These are phyloP conservation scores for Dendrocopos noguchii DNA, from an alignment of 2,113 vertebrate species.

Conservation along the genomic window DNA sequence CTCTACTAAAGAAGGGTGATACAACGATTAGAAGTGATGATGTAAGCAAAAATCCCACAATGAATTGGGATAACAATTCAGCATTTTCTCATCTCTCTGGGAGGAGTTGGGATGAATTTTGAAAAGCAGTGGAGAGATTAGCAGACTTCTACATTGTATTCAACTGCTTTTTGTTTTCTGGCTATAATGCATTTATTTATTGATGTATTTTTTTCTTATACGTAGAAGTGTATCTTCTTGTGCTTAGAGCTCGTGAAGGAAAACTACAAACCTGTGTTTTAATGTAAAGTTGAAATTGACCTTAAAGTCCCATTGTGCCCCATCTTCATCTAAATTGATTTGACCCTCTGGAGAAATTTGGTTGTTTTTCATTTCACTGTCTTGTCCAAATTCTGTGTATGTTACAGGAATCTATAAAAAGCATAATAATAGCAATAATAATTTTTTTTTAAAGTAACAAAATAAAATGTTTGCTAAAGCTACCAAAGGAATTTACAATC, in stretches of 20 bases:
- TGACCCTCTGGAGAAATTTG: neutral
- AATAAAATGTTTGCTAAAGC: neutral
- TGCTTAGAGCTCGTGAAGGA: neutral
- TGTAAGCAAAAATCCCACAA: neutral
- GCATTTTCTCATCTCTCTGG: constrained; percentile 26
- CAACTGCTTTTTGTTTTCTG: neutral
- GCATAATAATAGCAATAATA: neutral
- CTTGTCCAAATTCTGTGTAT: neutral
- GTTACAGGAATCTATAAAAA: neutral
- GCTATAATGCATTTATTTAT: neutral
- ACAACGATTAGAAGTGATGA: constrained; percentile 28
- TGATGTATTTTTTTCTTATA: neutral
- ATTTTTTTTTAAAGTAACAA: accelerated
- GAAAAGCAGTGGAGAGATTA: neutral
- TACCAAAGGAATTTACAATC: neutral
- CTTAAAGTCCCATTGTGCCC: neutral
- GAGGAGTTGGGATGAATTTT: constrained; percentile 4
- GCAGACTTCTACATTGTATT: neutral
- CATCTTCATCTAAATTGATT: neutral
- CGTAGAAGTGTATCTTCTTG: neutral
- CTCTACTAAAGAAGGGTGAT: neutral
- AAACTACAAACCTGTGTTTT: neutral
- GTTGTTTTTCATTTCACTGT: neutral
- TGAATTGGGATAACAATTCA: neutral
- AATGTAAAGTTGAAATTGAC: neutral